Base-by-base conservation (phyloP, 2,888 invertebrate genomes). In the Netelia inedita region DNA sequence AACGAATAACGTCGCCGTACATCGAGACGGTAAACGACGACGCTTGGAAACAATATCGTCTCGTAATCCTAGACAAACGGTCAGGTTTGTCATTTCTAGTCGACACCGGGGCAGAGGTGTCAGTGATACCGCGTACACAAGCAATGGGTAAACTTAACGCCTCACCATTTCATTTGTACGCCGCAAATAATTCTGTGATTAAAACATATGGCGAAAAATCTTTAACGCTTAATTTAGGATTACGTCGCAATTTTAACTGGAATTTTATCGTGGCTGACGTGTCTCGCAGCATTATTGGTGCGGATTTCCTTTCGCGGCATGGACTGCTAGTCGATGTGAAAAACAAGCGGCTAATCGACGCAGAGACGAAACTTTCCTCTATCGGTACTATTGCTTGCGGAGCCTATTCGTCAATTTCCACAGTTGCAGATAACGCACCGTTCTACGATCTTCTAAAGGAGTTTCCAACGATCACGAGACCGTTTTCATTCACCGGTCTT, bases 141-240 rank as follows among this genome's bases (percentile, higher is more conserved):
- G 28, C 63, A 23, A 23, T 23, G 23, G 23, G 23, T 23, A 23
- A 23, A 23, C 23, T 23, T 23, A 23, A 23, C 23, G 23, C 23
- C 2, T 23, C 23, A 23, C 23, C 23, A 23, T 23, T 23, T 23
- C 23, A 2, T 23, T 23, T 84, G 5, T 76, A 41, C n/a, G 85
- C 86, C 3, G 87, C 85, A 11, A 86, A 87, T 53, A 79, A 80
- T 2, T 61, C 73, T 0, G 76, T n/a, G 2, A 86, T 87, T 0
- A 55, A 68, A 10, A 86, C 85, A 0, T 86, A 80, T 57, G 84
- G 83, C 0, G 68, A 74, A 46, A 66, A 73, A 5, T 43, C 74
- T 2, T 28, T 81, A 5, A 11, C 21, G 2, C 43, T 87, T 14
- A 68, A 88, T 53, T 21, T 88, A 1, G 80, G 81, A 2, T 21